phyloP scores from a whole-genome alignment of 2,113 vertebrate genomes.

The Chlorodrepanis virens region DNA sequence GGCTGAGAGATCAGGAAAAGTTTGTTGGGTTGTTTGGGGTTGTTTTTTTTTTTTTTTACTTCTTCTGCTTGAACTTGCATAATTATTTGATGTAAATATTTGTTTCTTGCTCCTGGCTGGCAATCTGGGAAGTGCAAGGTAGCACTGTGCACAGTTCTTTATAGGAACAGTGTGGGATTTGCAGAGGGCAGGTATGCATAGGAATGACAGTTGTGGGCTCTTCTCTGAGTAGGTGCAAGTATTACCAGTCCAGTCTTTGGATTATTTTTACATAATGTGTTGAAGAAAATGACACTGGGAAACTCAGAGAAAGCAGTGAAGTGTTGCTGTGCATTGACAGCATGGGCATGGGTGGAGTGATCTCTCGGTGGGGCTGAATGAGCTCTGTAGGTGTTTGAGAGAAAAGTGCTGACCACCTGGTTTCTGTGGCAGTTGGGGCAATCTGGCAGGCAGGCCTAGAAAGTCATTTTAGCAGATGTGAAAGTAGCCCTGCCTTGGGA shows the following conservation, averaged over 20 bases:
- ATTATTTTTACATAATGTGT: background rate
- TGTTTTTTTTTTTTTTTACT: too few relatives aligned
- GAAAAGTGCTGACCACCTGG: background rate
- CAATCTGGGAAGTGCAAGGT: background rate
- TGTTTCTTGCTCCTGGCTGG: background rate
- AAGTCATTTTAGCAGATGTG: background rate
- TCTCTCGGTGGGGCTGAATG: background rate
- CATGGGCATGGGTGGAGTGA: fast-evolving
- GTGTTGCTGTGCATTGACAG: background rate
- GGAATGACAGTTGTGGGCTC: background rate
- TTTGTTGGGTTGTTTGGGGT: background rate
- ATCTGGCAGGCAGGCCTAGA: background rate
- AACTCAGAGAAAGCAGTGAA: background rate
- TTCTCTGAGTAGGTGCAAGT: background rate
- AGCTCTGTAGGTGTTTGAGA: background rate
- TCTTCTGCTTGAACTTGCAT: background rate
- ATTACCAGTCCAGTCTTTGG: background rate
- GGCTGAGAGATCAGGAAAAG: background rate
- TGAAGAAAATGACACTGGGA: background rate
- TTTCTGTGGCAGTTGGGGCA: background rate
- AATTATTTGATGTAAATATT: background rate
- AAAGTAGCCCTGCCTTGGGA: background rate
- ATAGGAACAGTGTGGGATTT: background rate
- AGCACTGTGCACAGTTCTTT: background rate
- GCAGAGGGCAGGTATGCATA: background rate